Conservation (phyloP, 2,797 vertebrate species). For the Poecilia gillii region DNA sequence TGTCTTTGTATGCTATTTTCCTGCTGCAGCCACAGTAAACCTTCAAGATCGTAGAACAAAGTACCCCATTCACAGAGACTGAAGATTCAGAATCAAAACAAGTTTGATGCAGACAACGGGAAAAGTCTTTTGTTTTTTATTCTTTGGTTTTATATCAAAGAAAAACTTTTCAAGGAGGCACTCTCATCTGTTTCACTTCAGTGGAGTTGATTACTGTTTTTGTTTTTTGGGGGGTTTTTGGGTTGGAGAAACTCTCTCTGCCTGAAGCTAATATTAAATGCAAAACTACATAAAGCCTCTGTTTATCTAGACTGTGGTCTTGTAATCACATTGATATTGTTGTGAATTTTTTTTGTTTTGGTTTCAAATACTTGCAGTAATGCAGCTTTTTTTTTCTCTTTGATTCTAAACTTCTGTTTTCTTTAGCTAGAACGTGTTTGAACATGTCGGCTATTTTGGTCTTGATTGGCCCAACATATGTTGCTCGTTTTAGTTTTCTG, state of each 20-base stretch:
- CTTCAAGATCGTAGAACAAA: background rate
- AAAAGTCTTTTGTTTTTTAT: background rate
- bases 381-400: conserved; percentile 31
- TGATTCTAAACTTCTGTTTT: conserved; percentile 48
- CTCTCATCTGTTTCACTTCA: background rate
- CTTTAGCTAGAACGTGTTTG: conserved; percentile 44
- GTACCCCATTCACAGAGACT: background rate
- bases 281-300: conserved; percentile 55
- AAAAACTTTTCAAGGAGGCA: background rate
- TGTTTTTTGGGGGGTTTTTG: conserved; percentile 14
- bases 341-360: conserved; percentile 3
- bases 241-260: conserved; percentile 42
- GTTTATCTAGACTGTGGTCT: conserved; percentile 33
- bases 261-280: conserved; percentile 59
- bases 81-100: background rate
- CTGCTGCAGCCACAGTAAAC: background rate
- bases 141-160: background rate
- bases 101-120: background rate
- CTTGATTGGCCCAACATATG: background rate
- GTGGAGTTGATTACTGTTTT: conserved; percentile 19
- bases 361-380: conserved; percentile 33
- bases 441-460: background rate
- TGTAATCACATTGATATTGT: conserved; percentile 53
- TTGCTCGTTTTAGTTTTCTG: background rate
- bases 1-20: background rate